These are phyloP conservation scores for Lutjanus erythropterus DNA, from an alignment of 2,113 vertebrate species.

Conservation along the genomic window DNA sequence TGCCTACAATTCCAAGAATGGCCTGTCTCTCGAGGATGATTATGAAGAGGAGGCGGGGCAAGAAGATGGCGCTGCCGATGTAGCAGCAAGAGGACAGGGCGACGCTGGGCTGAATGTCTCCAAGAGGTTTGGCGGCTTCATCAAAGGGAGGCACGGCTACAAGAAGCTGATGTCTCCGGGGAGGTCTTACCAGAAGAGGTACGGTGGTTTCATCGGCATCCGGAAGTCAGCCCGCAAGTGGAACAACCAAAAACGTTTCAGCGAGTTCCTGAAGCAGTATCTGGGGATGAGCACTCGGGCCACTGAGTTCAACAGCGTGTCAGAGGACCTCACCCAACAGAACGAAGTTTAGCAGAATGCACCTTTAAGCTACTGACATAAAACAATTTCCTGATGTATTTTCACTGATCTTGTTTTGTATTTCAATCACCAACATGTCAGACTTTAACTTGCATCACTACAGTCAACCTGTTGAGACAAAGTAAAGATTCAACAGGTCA, in stretches of 20 bases:
- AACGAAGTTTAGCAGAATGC: slow-evolving; percentile 84
- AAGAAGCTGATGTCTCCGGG: slow-evolving; percentile 82
- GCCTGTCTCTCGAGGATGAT: slow-evolving; percentile 67
- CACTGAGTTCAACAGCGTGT: slow-evolving; percentile 86
- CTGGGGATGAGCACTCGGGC: slow-evolving; percentile 92
- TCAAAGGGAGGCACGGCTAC: slow-evolving; percentile 85
- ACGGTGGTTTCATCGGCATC: slow-evolving; percentile 95
- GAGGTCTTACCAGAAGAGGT: slow-evolving; percentile 92
- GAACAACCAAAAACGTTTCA: slow-evolving; percentile 98
- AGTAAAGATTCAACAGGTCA: slow-evolving; percentile 19
- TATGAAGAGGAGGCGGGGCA: slow-evolving; percentile 62
- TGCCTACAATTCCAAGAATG: slow-evolving; percentile 72
- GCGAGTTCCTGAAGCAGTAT: slow-evolving; percentile 97
- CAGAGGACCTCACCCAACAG: slow-evolving; percentile 83
- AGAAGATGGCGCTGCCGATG: slow-evolving; percentile 56
- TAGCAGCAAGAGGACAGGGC: slow-evolving; percentile 53
- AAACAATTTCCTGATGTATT: slow-evolving; percentile 35
- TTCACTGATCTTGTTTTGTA: slow-evolving; percentile 42
- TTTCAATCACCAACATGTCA: slow-evolving; percentile 23
- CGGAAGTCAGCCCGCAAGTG: slow-evolving; percentile 96
- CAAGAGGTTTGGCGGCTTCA: slow-evolving; percentile 86
- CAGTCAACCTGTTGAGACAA: slow-evolving; percentile 8
- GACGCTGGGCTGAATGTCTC: slow-evolving; percentile 76
- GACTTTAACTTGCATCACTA: slow-evolving; percentile 31
- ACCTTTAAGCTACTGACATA: slow-evolving; percentile 14